Percentiles rank a stretch among this genome's conserved stretches.
Conservation (phyloP, 92 coral and sea anemone species). For the Epizoanthus fatuus region DNA sequence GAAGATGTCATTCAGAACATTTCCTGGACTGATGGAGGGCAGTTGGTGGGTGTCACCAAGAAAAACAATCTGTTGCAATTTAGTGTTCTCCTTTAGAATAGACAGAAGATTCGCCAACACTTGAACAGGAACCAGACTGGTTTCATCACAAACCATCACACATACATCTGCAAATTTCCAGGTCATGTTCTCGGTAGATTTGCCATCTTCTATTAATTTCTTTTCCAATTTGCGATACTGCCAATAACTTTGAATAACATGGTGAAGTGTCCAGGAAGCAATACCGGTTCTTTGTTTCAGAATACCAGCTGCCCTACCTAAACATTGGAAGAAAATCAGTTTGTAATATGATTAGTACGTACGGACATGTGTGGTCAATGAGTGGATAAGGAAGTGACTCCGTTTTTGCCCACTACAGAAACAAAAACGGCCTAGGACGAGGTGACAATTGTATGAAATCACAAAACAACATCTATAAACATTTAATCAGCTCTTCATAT, state of each 20-base stretch:
- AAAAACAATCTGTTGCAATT: constrained; percentile 58
- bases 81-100: constrained; percentile 30
- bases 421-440: no score
- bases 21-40: constrained; percentile 66
- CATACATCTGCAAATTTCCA: constrained; percentile 56
- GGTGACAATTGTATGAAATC: no score
- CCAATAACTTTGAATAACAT: constrained; percentile 49
- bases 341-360: no score
- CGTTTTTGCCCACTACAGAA: no score
- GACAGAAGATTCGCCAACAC: constrained; percentile 38
- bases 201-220: background rate
- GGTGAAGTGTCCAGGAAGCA: constrained; percentile 53
- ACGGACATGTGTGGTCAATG: no score
- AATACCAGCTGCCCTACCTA: constrained; percentile 62
- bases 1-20: constrained; percentile 52
- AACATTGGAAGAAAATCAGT: no score
- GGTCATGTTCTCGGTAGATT: background rate
- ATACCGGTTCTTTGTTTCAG: constrained; percentile 59
- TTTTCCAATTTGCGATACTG: background rate
- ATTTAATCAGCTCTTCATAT: no score
- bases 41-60: constrained; percentile 61
- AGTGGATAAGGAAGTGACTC: no score
- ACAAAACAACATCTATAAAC: no score
- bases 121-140: constrained; percentile 54
- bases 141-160: constrained; percentile 65